These are phyloP conservation scores for Lasius platythorax DNA, from an alignment of 2,888 invertebrate genomes.

Conservation along the genomic window DNA sequence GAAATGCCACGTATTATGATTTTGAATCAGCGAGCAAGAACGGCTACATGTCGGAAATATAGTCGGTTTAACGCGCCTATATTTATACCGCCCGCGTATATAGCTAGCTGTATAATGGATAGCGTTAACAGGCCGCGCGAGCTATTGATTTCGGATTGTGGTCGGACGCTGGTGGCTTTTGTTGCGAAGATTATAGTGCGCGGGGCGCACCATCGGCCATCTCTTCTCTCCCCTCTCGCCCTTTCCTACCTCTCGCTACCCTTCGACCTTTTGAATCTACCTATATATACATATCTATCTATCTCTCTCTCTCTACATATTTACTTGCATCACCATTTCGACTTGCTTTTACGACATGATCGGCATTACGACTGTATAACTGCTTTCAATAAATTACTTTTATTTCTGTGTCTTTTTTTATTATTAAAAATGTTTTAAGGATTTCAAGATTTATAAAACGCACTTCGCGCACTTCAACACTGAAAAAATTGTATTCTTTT, in stretches of 20 bases:
- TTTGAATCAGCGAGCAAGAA: constrained; percentile 19
- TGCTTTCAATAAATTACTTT: constrained; percentile 5
- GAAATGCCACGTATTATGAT: constrained; percentile 41
- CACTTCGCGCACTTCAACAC: background rate
- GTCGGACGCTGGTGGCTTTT: constrained; percentile 76
- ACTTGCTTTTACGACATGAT: background rate
- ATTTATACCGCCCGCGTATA: constrained; percentile 56
- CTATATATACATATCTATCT: background rate
- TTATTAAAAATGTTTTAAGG: background rate
- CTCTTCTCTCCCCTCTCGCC: constrained; percentile 35
- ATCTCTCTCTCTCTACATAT: too few species aligned
- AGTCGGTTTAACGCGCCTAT: constrained; percentile 53
- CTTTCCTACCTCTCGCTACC: background rate
- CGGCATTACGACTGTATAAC: constrained; percentile 2
- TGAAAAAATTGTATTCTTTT: too few species aligned
- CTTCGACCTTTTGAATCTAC: constrained; percentile 51
- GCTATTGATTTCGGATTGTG: constrained; percentile 82
- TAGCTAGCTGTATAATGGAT: constrained; percentile 70
- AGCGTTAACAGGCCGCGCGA: constrained; percentile 78
- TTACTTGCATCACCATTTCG: constrained; percentile 18
- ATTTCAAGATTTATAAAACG: background rate
- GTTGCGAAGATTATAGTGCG: constrained; percentile 79
- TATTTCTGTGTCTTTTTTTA: background rate
- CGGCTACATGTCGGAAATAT: constrained; percentile 35
- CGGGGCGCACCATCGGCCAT: constrained; percentile 15